A percentile compares a stretch with the other conserved stretches of the same genome.
Evolutionary conservation across 2,797 vertebrate species (phyloP).

Genomic region (Malacoctenus gilli): DNA sequence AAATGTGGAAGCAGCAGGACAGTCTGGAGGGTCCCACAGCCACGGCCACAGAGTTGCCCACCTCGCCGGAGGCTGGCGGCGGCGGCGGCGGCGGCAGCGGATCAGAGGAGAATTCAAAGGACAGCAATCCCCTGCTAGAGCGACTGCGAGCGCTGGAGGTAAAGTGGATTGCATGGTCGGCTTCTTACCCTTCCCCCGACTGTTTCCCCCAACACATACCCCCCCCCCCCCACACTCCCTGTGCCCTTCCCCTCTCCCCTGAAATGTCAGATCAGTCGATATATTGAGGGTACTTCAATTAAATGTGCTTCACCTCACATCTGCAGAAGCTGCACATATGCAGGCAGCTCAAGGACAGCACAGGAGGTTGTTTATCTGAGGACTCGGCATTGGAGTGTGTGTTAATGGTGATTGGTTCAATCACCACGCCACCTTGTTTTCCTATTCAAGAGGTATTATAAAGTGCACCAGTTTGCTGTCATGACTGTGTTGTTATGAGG

Average conservation of each 20-base stretch:
- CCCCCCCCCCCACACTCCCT: background rate
- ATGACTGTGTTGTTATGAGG: too few species aligned
- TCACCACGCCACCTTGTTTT: background rate
- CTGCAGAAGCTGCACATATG: background rate
- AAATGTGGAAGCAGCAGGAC: slow-evolving; percentile 86
- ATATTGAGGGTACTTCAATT: background rate
- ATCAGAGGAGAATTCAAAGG: slow-evolving; percentile 79
- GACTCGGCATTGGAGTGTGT: background rate
- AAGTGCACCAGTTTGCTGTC: too few species aligned
- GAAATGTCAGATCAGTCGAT: slow-evolving; percentile 14
- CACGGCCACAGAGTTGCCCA: slow-evolving; percentile 32
- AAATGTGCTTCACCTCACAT: background rate
- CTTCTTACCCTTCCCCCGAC: background rate
- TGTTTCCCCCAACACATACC: background rate
- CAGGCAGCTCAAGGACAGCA: background rate
- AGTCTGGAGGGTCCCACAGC: slow-evolving; percentile 74
- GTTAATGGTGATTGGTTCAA: background rate
- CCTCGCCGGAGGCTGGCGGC: slow-evolving; percentile 51
- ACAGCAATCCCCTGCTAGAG: slow-evolving; percentile 84
- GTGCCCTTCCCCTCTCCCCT: background rate
- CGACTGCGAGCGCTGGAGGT: slow-evolving; percentile 89
- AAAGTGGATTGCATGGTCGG: slow-evolving; percentile 54
- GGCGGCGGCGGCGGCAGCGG: slow-evolving; percentile 70
- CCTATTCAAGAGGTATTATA: background rate
- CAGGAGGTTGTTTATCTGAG: background rate